Conservation (phyloP, 1,140 invertebrate species). For the Zaprionus vittiger region DNA sequence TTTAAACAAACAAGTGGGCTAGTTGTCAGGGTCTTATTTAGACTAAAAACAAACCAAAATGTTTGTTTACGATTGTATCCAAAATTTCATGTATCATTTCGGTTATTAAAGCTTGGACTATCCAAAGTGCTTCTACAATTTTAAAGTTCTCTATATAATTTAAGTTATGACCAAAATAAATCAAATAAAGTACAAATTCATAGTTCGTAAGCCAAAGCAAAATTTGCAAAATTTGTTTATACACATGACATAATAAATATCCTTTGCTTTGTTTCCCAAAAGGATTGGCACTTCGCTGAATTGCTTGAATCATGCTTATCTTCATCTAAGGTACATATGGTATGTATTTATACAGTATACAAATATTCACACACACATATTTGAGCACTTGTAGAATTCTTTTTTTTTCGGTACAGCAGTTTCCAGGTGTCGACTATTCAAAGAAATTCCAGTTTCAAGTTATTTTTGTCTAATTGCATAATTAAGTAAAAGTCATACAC, state of each 20-base stretch:
- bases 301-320: conserved; percentile 18
- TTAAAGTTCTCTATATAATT: too few relatives aligned
- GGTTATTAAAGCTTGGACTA: not conserved
- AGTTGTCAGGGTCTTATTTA: not conserved
- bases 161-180: not conserved
- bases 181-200: not conserved
- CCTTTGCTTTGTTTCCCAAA: conserved; percentile 5
- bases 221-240: conserved; percentile 13
- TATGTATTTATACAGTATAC: conserved; percentile 16
- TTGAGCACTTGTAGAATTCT: conserved; percentile 37
- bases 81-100: not conserved
- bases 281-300: conserved; percentile 24
- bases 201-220: not conserved
- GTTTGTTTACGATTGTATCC: not conserved
- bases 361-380: conserved; percentile 11
- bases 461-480: conserved; percentile 25
- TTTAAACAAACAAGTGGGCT: not conserved
- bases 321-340: conserved; percentile 9
- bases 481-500: conserved; percentile 12
- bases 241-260: conserved; percentile 14
- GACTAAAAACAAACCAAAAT: not conserved
- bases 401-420: conserved; percentile 31
- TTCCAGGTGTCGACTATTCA: conserved; percentile 50
- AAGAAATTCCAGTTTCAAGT: conserved; percentile 36
- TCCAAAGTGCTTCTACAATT: too few relatives aligned